These are phyloP conservation scores for Drosophila incognita DNA, from an alignment of 2,888 invertebrate species.

Conservation along the genomic window DNA sequence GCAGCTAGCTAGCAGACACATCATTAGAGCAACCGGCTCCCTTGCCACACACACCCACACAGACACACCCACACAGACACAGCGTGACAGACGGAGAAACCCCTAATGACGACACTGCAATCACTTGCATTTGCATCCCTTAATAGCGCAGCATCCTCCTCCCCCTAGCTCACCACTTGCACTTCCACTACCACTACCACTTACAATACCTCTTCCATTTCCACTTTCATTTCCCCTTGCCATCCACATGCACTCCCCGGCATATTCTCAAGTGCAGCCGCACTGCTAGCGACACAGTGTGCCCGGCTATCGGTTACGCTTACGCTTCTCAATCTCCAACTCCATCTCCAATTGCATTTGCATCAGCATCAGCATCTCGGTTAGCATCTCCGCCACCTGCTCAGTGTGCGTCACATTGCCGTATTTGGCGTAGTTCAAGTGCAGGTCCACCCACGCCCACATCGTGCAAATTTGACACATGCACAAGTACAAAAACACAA, in stretches of 20 bases:
- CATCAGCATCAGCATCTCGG: neutral
- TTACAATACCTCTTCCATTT: neutral
- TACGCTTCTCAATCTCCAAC: constrained; percentile 11
- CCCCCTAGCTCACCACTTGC: neutral
- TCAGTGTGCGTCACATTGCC: constrained; percentile 10
- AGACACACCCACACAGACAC: neutral
- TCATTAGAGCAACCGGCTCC: constrained; percentile 52
- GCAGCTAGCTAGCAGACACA: constrained; percentile 52
- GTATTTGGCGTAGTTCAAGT: constrained; percentile 75
- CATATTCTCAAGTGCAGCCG: constrained; percentile 44
- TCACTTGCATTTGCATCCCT: constrained; percentile 72
- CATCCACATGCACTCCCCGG: neutral
- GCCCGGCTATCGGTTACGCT: constrained; percentile 35
- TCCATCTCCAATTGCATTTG: neutral
- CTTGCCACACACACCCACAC: neutral
- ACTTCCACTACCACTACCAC: neutral
- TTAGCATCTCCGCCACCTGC: constrained; percentile 7
- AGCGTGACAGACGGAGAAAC: constrained; percentile 35
- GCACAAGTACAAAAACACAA: constrained; percentile 73
- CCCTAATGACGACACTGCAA: constrained; percentile 69
- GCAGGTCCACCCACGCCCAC: constrained; percentile 38
- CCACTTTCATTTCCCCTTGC: neutral
- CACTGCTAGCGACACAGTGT: constrained; percentile 32
- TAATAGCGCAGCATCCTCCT: constrained; percentile 50
- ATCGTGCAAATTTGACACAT: constrained; percentile 77